A percentile compares a stretch with the other conserved stretches of the same genome.
Conservation (phyloP, 2,888 invertebrate genomes). For the Odontocerum albicorne region DNA sequence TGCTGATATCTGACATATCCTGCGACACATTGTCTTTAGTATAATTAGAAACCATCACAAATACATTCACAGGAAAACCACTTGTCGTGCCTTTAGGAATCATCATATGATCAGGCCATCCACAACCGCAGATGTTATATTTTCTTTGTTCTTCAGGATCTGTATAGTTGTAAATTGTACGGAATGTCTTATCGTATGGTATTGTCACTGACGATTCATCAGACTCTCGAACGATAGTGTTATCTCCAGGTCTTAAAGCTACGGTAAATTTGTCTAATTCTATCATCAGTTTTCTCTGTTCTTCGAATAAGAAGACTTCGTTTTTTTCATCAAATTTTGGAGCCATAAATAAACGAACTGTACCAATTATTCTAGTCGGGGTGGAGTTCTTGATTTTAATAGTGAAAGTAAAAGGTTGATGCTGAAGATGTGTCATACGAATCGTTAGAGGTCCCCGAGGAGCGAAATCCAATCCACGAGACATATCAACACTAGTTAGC, state of each 20-base stretch:
- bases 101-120: conserved; percentile 47
- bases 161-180: conserved; percentile 64
- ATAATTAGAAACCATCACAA: conserved; percentile 43
- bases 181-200: conserved; percentile 80
- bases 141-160: conserved; percentile 55
- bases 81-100: conserved; percentile 39
- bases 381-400: conserved; percentile 32
- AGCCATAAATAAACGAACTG: conserved; percentile 43
- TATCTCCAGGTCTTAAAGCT: conserved; percentile 62
- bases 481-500: conserved; percentile 42
- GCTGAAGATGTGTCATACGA: conserved; percentile 42
- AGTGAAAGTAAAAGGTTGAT: conserved; percentile 39
- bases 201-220: conserved; percentile 78
- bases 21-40: conserved; percentile 39
- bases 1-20: conserved; percentile 1
- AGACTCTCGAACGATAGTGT: conserved; percentile 67
- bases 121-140: conserved; percentile 46
- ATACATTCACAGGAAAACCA: conserved; percentile 42
- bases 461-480: conserved; percentile 44
- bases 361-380: conserved; percentile 35
- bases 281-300: conserved; percentile 42
- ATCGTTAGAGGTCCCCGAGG: conserved; percentile 37
- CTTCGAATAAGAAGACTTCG: conserved; percentile 33
- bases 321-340: conserved; percentile 41
- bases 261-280: conserved; percentile 41